Base-by-base conservation (phyloP, 1,140 invertebrate species). In the Drosophila littoralis region DNA sequence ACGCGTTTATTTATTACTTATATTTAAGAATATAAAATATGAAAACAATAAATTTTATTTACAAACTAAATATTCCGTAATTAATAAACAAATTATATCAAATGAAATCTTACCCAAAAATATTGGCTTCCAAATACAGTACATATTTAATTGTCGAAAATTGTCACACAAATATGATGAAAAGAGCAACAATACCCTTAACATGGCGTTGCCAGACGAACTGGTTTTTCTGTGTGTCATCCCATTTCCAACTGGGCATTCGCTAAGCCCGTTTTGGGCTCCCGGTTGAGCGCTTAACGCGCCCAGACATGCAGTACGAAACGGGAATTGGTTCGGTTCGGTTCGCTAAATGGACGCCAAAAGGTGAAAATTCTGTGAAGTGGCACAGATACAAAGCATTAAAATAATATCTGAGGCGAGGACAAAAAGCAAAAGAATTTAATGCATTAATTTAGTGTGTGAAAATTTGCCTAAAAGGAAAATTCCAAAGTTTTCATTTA, bases 271-370 rank as follows among this genome's bases (percentile, higher is more conserved):
- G 79, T 66, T 85, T 81, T 75, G 77, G 81, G 59, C 72, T 79
- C 74, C 82, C 76, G 77, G 59, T 63, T 67, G 77, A 76, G 12
- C 58, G 77, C 68, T 65, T 63, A 61, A 60, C 45, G 73, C 61
- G 72, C 69, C 76, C 71, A 58, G 52, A 72, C 42, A 54, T 59
- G 36, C 84, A 85, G 81, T 85, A 70, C 57, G 70, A 79, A 80
- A 83, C 86, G 86, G 86, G 86, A 90, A 83, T 77, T 79, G 58
- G 69, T 77, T 50, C 72, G 73, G 69, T 79, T 60, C 81, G 79
- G 86, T 85, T 85, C 75, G 83, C 72, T 48, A 64, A 77, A 79
- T 79, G 71, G 59, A 68, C 82, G 58, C 51, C 57, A 78, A 79
- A 28, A 86, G 75, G 66, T 75, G 78, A 38, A 69, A 51, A 38